These are phyloP conservation scores for Macrobrachium rosenbergii DNA, from an alignment of 1,140 invertebrate genomes.

Conservation along the genomic window DNA sequence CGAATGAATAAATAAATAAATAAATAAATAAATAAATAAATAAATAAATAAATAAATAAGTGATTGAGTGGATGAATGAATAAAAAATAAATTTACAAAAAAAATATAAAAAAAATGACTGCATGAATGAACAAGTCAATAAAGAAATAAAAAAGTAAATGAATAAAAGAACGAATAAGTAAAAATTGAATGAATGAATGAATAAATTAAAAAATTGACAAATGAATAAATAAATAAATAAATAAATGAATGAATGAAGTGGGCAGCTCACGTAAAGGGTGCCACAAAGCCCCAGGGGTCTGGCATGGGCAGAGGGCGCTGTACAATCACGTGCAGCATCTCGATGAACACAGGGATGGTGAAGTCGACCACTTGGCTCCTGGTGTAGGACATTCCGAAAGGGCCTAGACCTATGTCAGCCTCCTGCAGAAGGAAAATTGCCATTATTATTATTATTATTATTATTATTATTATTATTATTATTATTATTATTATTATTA, in stretches of 20 bases:
- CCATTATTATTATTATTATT: not conserved
- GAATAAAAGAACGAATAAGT: not conserved
- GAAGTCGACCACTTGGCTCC: slow-evolving; percentile 48
- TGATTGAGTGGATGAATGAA: not conserved
- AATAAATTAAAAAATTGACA: too few relatives aligned
- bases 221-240: too few relatives aligned
- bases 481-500: not conserved
- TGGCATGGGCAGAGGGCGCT: slow-evolving; percentile 28
- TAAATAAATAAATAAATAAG: too few relatives aligned
- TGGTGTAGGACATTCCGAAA: slow-evolving; percentile 47
- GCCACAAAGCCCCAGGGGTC: slow-evolving; percentile 48
- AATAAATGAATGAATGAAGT: too few relatives aligned
- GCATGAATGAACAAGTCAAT: too few relatives aligned
- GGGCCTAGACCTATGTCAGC: slow-evolving; percentile 52
- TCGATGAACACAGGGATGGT: slow-evolving; percentile 54
- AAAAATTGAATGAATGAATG: not conserved
- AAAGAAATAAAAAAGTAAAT: not conserved
- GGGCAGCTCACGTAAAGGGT: slow-evolving; percentile 41
- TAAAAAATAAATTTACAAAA: not conserved
- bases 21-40: too few relatives aligned
- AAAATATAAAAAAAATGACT: too few relatives aligned
- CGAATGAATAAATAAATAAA: too few relatives aligned
- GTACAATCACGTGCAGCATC: slow-evolving; percentile 52
- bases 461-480: not conserved
- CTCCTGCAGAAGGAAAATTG: not conserved